Conservation (phyloP, 2,888 invertebrate species). For the Troilus luridus region DNA sequence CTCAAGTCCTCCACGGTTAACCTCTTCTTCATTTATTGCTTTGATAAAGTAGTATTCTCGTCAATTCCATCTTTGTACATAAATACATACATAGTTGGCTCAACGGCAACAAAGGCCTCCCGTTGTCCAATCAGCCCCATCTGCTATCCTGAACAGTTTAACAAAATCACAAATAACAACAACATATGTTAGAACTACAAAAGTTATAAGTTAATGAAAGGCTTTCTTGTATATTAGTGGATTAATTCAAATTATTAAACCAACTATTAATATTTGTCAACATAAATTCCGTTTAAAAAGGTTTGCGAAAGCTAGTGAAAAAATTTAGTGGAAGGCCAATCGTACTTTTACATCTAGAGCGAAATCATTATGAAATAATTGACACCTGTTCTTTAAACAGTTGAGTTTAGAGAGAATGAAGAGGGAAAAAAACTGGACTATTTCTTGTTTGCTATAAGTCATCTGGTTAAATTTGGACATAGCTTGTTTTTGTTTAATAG, state of each 20-base stretch:
- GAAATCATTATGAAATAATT: background rate
- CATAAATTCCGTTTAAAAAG: background rate
- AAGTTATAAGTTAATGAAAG: background rate
- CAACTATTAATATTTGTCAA: background rate
- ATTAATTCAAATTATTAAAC: background rate
- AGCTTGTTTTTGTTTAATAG: background rate
- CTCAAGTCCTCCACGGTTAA: background rate
- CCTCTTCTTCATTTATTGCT: background rate
- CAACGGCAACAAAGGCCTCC: no score
- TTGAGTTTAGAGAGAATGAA: background rate
- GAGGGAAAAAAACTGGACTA: background rate
- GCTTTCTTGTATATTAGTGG: background rate
- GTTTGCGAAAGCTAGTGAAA: background rate
- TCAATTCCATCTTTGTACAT: no score
- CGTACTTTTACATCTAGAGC: background rate
- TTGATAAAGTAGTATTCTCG: no score
- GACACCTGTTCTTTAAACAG: background rate
- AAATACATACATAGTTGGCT: no score
- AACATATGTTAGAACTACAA: background rate
- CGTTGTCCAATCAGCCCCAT: no score
- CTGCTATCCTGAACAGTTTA: no score
- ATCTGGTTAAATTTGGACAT: background rate
- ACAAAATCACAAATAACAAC: no score
- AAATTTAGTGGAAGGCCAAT: background rate
- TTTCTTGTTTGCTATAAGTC: background rate